phyloP scores from a whole-genome alignment of 2,113 vertebrate genomes.

The Delphinapterus leucas region DNA sequence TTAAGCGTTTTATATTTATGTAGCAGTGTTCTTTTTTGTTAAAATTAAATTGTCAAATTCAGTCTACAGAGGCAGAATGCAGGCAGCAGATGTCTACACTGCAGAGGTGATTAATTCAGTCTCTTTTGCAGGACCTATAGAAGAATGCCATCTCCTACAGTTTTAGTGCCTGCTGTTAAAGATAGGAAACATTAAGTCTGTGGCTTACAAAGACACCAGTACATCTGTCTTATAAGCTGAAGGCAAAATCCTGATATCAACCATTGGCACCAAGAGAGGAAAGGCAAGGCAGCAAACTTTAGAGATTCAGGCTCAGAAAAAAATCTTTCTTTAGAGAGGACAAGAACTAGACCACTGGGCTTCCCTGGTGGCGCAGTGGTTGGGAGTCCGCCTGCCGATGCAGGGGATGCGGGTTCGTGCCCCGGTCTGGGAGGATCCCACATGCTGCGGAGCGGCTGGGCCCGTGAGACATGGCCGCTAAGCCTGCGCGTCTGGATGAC shows the following conservation, averaged over 20 bases:
- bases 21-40: neutral
- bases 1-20: conserved; percentile 10
- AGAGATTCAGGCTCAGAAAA: neutral
- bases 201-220: neutral
- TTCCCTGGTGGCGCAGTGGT: too few relatives aligned
- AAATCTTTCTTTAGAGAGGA: neutral
- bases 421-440: too few relatives aligned
- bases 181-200: neutral
- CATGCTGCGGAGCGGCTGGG: too few relatives aligned
- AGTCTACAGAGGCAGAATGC: neutral
- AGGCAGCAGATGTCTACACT: conserved; percentile 34
- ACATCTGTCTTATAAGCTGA: neutral
- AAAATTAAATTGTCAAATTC: conserved; percentile 29
- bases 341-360: neutral
- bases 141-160: conserved; percentile 30
- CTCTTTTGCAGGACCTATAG: neutral
- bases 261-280: neutral
- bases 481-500: too few relatives aligned
- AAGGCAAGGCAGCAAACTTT: neutral
- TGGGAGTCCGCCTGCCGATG: too few relatives aligned
- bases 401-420: too few relatives aligned
- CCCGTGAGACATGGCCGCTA: too few relatives aligned
- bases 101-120: conserved; percentile 11
- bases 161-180: neutral
- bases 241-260: conserved; percentile 9